A percentile compares a stretch with the other conserved stretches of the same genome.
Evolutionary conservation across 2,797 vertebrate species (phyloP).

Genomic region (Sarcoramphus papa): DNA sequence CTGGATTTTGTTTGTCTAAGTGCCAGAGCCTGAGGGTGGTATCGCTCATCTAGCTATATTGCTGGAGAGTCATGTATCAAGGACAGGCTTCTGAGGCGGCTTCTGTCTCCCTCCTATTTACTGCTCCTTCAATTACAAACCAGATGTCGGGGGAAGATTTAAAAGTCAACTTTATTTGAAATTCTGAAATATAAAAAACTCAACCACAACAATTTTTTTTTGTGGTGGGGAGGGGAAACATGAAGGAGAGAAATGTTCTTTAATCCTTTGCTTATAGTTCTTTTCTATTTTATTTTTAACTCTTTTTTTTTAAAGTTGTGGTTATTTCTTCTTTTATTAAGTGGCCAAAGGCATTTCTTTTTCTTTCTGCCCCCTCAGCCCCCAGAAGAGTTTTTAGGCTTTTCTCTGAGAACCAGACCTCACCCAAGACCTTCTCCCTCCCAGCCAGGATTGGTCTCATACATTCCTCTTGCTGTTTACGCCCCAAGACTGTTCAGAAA

Average conservation of each 20-base stretch:
- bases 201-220: conserved; percentile 10
- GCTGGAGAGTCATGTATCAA: conserved; percentile 5
- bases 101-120: conserved; percentile 38
- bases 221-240: conserved; percentile 41
- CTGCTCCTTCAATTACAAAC: conserved; percentile 28
- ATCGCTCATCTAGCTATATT: background rate
- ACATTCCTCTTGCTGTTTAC: conserved; percentile 23
- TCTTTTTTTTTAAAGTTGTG: conserved; percentile 12
- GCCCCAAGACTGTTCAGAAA: background rate
- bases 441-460: background rate
- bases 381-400: background rate
- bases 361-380: background rate
- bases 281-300: conserved; percentile 54
- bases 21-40: conserved; percentile 2
- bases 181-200: conserved; percentile 25
- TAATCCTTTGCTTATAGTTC: conserved; percentile 37
- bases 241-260: conserved; percentile 51
- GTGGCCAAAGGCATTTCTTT: background rate
- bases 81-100: conserved; percentile 19
- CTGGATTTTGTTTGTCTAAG: conserved; percentile 12
- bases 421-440: background rate
- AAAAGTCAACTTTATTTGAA: conserved; percentile 54
- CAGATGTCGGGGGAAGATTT: conserved; percentile 38
- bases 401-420: conserved; percentile 40
- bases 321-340: conserved; percentile 31